Conservation (phyloP, 1,140 invertebrate species). For the Nasonia vitripennis region DNA sequence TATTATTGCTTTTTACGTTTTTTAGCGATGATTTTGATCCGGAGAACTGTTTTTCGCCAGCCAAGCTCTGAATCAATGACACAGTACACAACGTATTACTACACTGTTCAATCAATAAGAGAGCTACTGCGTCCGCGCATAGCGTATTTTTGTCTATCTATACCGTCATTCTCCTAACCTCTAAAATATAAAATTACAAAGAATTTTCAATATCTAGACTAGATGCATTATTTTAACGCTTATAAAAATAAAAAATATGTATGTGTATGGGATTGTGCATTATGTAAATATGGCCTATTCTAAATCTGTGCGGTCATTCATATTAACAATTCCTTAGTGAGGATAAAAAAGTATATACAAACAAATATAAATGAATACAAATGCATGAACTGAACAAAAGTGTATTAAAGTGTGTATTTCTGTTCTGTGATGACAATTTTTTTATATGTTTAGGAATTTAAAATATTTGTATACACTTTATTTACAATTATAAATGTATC, state of each 20-base stretch:
- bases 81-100: slow-evolving; percentile 57
- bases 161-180: neutral
- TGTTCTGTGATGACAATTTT: too few species aligned
- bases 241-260: neutral
- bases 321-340: too few species aligned
- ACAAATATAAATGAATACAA: too few species aligned
- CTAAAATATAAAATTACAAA: neutral
- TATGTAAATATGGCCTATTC: too few species aligned
- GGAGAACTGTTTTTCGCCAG: slow-evolving; percentile 24
- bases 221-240: neutral
- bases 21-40: neutral
- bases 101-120: slow-evolving; percentile 69
- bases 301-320: too few species aligned
- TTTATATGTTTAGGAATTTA: too few species aligned
- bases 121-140: slow-evolving; percentile 66
- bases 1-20: neutral
- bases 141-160: neutral
- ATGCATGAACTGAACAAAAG: too few species aligned
- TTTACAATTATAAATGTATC: too few species aligned
- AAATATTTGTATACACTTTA: too few species aligned
- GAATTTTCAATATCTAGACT: neutral
- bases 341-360: too few species aligned
- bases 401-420: too few species aligned
- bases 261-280: too few species aligned
- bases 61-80: slow-evolving; percentile 68